Percentiles rank a stretch among this genome's conserved stretches.
Conservation (phyloP, 2,888 invertebrate species). For the Habroteleia sp. region DNA sequence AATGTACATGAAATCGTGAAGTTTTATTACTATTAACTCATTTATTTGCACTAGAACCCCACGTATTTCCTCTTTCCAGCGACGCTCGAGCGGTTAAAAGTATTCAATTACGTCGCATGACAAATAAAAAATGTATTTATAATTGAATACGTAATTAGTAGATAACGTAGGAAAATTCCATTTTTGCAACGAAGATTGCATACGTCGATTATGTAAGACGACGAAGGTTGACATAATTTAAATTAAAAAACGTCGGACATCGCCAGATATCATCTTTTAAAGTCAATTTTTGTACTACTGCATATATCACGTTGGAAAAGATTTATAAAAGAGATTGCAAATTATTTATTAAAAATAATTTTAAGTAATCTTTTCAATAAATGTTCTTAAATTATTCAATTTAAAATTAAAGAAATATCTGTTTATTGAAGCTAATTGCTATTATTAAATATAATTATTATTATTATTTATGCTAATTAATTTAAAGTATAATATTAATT, state of each 20-base stretch:
- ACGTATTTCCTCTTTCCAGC: not conserved
- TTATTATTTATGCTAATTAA: too few species aligned
- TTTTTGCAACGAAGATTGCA: slow-evolving; percentile 39
- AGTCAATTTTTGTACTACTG: slow-evolving; percentile 5
- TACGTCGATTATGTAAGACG: slow-evolving; percentile 39
- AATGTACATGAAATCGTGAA: slow-evolving; percentile 16
- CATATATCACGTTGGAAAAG: not conserved
- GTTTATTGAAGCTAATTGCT: too few species aligned
- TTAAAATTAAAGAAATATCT: too few species aligned
- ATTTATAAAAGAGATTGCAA: slow-evolving; percentile 7
- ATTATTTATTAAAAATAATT: too few species aligned
- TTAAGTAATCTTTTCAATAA: too few species aligned
- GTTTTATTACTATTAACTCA: slow-evolving; percentile 28
- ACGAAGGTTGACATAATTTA: slow-evolving; percentile 40
- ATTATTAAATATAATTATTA: too few species aligned
- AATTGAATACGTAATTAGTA: slow-evolving; percentile 44
- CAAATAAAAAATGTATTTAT: slow-evolving; percentile 40
- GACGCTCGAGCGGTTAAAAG: not conserved
- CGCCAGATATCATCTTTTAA: slow-evolving; percentile 33
- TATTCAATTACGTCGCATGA: slow-evolving; percentile 2
- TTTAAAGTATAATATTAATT: too few species aligned
- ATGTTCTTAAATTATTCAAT: too few species aligned
- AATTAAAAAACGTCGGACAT: slow-evolving; percentile 51
- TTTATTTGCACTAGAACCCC: slow-evolving; percentile 5
- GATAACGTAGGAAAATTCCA: slow-evolving; percentile 38